phyloP scores from a whole-genome alignment of 2,888 invertebrate species.

The Pimpla rufipes region DNA sequence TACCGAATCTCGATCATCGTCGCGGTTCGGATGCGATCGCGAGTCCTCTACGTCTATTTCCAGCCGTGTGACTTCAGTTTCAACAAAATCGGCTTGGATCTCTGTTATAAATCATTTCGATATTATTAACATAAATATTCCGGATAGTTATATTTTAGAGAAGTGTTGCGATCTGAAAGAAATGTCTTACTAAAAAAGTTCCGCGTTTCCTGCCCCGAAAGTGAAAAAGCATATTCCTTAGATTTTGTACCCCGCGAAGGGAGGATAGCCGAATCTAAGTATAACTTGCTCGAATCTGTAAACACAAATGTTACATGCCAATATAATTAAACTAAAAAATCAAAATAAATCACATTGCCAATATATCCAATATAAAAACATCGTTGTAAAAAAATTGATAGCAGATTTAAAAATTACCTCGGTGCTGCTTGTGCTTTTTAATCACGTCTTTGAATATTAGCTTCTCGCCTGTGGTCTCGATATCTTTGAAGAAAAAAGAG shows the following conservation, averaged over 20 bases:
- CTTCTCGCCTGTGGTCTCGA: too few relatives aligned
- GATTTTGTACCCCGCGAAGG: background rate
- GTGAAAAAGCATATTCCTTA: background rate
- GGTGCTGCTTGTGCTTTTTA: too few relatives aligned
- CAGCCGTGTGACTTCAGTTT: background rate
- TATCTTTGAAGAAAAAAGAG: too few relatives aligned
- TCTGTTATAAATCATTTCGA: slow-evolving; percentile 5
- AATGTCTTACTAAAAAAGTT: background rate
- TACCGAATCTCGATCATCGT: background rate
- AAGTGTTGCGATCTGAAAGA: background rate
- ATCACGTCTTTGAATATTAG: too few relatives aligned
- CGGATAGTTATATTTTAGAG: background rate
- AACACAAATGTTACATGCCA: background rate
- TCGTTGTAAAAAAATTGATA: too few relatives aligned
- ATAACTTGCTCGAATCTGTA: slow-evolving; percentile 8
- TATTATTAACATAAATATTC: background rate
- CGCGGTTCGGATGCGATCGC: background rate
- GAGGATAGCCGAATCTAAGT: slow-evolving; percentile 7
- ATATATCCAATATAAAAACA: too few relatives aligned
- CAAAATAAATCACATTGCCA: too few relatives aligned
- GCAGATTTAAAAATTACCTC: too few relatives aligned
- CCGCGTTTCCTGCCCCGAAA: background rate
- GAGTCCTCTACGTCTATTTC: background rate
- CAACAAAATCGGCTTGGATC: background rate
- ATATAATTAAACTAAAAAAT: too few relatives aligned